Percentiles rank a stretch among this genome's conserved stretches.
These are phyloP conservation scores for Parasteatoda tepidariorum DNA, from an alignment of 1,140 invertebrate species.

Conservation along the genomic window DNA sequence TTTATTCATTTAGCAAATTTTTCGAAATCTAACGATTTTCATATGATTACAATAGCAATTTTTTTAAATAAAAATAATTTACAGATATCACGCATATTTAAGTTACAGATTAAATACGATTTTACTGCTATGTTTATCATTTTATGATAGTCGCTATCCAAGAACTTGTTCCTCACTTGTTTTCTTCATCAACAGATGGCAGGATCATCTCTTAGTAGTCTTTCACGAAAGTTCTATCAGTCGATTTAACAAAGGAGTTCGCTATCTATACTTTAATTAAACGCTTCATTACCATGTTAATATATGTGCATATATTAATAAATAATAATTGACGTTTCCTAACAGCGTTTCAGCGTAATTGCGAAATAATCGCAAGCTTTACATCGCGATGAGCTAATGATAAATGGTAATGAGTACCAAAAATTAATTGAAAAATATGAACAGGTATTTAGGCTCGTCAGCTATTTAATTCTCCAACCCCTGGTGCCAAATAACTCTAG, in stretches of 20 bases:
- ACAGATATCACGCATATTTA: too few species aligned
- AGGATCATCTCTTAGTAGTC: background rate
- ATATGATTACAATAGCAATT: too few species aligned
- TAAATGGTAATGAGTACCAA: constrained; percentile 37
- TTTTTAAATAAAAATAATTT: too few species aligned
- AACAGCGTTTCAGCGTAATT: constrained; percentile 52
- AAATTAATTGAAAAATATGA: constrained; percentile 57
- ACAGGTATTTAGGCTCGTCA: background rate
- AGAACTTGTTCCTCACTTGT: too few species aligned
- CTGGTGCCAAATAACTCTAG: background rate
- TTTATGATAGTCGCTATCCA: too few species aligned
- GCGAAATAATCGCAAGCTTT: constrained; percentile 52
- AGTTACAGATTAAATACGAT: too few species aligned
- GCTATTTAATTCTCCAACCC: background rate
- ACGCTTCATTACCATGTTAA: constrained; percentile 50
- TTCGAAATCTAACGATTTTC: too few species aligned
- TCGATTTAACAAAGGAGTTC: constrained; percentile 42
- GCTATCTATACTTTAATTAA: constrained; percentile 57
- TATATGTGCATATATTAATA: constrained; percentile 57
- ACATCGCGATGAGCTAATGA: constrained; percentile 51
- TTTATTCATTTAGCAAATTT: too few species aligned
- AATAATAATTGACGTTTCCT: constrained; percentile 56
- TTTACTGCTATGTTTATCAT: too few species aligned
- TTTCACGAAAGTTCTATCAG: background rate
- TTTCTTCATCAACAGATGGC: constrained; percentile 29